A percentile compares a stretch with the other conserved stretches of the same genome.
phyloP scores from a whole-genome alignment of 2,797 vertebrate genomes.

The Microchirus variegatus region DNA sequence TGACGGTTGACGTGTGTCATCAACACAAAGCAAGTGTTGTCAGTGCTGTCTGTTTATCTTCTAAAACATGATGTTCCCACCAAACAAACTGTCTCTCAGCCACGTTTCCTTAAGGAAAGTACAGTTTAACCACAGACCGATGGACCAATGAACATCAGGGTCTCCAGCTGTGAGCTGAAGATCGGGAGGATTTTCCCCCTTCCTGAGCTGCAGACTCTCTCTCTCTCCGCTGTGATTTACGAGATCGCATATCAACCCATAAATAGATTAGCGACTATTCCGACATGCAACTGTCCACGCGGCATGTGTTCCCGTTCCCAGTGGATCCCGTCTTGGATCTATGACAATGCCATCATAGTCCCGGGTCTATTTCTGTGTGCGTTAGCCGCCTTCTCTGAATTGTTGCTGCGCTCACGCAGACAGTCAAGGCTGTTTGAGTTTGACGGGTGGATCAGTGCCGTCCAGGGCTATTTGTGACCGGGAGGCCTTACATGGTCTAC shows the following conservation, averaged over 20 bases:
- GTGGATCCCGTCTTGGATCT: conserved; percentile 24
- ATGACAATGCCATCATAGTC: conserved; percentile 40
- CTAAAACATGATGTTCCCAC: neutral
- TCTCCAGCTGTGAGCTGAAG: conserved; percentile 2
- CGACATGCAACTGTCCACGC: conserved; percentile 23
- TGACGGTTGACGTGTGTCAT: neutral
- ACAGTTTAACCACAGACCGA: no score
- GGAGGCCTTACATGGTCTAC: conserved; percentile 65
- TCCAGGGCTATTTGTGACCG: conserved; percentile 62
- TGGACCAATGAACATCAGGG: neutral
- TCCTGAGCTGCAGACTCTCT: neutral
- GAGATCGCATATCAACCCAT: conserved; percentile 30
- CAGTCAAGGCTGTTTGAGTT: conserved; percentile 50
- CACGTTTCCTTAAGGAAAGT: no score
- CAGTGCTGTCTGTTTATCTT: neutral
- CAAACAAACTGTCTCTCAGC: neutral
- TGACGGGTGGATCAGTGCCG: conserved; percentile 29
- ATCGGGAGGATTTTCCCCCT: neutral
- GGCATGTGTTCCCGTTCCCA: conserved; percentile 36
- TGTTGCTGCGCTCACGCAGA: conserved; percentile 50
- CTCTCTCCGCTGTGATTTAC: conserved; percentile 8
- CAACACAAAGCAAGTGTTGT: neutral
- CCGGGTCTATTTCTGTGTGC: conserved; percentile 62
- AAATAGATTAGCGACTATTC: conserved; percentile 33
- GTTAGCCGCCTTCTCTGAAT: conserved; percentile 64